Evolutionary conservation across 2,888 invertebrate species (phyloP).

Genomic region (Drosophila paramelanica): DNA sequence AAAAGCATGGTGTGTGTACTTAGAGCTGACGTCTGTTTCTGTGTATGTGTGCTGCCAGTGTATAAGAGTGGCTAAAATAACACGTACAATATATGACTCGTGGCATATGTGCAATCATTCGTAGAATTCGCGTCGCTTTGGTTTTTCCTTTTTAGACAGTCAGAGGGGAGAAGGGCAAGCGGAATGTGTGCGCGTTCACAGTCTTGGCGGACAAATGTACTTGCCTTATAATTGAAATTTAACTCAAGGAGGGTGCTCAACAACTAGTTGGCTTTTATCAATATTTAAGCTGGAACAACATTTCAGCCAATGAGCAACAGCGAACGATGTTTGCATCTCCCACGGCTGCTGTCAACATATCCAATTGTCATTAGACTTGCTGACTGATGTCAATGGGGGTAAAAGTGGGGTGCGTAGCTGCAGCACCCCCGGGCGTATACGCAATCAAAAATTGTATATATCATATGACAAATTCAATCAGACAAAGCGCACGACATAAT

Average conservation of each 20-base stretch:
- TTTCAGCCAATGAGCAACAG: conserved; percentile 38
- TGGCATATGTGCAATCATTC: conserved; percentile 70
- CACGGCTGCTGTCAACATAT: conserved; percentile 42
- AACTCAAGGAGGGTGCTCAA: conserved; percentile 29
- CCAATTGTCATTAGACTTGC: conserved; percentile 40
- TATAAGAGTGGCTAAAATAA: conserved; percentile 65
- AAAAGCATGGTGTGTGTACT: conserved; percentile 26
- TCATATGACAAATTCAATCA: conserved; percentile 79
- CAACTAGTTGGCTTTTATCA: conserved; percentile 55
- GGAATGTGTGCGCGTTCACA: too few relatives aligned
- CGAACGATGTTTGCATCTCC: conserved; percentile 24
- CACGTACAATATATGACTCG: conserved; percentile 68
- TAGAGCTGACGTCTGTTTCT: too few relatives aligned
- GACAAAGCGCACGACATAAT: conserved; percentile 73
- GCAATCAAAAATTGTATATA: conserved; percentile 77
- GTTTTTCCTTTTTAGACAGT: conserved; percentile 36
- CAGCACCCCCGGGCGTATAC: conserved; percentile 56
- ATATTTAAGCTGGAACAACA: conserved; percentile 65
- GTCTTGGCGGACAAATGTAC: conserved; percentile 3
- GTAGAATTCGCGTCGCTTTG: conserved; percentile 28
- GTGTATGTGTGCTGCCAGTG: neutral
- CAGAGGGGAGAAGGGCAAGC: neutral
- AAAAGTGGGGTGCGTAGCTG: neutral
- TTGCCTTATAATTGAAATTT: conserved; percentile 59
- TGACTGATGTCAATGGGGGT: conserved; percentile 36